Conservation (phyloP, 2,113 vertebrate genomes). For the Chloropsis cyanopogon region DNA sequence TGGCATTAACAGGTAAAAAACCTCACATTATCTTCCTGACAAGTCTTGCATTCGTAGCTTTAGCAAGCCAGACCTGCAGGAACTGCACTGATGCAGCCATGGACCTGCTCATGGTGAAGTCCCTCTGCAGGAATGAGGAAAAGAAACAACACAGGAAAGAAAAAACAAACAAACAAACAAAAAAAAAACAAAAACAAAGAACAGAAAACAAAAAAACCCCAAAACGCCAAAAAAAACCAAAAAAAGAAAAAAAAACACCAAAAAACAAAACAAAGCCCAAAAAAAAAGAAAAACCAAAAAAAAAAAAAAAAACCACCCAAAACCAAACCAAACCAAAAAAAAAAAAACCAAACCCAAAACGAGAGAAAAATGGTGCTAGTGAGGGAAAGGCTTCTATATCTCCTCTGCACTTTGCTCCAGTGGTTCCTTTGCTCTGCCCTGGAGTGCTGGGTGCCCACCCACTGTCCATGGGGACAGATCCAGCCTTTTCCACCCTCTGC, state of each 20-base stretch:
- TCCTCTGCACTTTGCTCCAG: background rate
- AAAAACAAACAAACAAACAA: too few species aligned
- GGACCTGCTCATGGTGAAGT: background rate
- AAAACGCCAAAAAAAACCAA: too few species aligned
- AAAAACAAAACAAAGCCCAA: too few species aligned
- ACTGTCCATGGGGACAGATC: fast-evolving
- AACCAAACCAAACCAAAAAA: too few species aligned
- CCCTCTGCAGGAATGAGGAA: background rate
- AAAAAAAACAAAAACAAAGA: too few species aligned
- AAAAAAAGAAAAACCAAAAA: too few species aligned
- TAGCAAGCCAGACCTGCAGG: background rate
- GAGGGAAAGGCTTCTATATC: background rate
- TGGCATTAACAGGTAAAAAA: background rate
- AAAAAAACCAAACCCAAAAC: too few species aligned
- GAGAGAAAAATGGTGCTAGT: fast-evolving
- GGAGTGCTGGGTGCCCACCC: background rate
- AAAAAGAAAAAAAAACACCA: too few species aligned
- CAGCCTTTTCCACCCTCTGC: background rate
- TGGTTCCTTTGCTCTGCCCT: background rate
- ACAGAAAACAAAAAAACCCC: too few species aligned
- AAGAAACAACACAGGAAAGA: background rate
- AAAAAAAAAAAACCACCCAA: too few species aligned
- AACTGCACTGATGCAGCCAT: background rate
- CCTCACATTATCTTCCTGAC: background rate
- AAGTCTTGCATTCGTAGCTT: background rate